Evolutionary conservation across 2,888 invertebrate genomes (phyloP), one percentile per base, ranked within the genome.

Genomic region (Liopterus haemorrhoidalis): DNA sequence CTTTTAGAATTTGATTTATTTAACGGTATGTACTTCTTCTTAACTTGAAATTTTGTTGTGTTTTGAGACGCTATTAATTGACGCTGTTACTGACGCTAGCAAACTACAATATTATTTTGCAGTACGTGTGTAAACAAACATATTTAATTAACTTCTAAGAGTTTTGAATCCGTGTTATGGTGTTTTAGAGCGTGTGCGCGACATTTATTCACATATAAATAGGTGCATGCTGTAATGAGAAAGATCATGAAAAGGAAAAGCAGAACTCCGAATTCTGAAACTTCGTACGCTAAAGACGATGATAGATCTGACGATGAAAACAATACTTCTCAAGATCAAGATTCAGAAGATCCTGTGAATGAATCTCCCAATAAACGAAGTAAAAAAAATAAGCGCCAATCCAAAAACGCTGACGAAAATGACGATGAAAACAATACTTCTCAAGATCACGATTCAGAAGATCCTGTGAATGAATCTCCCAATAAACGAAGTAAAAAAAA

Each of bases 181-280:
- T n/a, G n/a, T n/a, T n/a, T n/a, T n/a, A n/a, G n/a, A n/a, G n/a
- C n/a, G n/a, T n/a, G n/a, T n/a, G n/a, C n/a, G n/a, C n/a, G n/a
- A n/a, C n/a, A n/a, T n/a, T n/a, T n/a, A n/a, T n/a, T n/a, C n/a
- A n/a, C n/a, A n/a, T n/a, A n/a, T n/a, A n/a, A n/a, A n/a, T n/a
- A n/a, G n/a, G n/a, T n/a, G n/a, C n/a, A n/a, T n/a, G n/a, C n/a
- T 30, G 41, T 38, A 47, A 68, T 68, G 67, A 61, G 67, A 54
- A 63, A 64, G 49, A 48, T 65, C 35, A 63, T 63, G 62, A 65
- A 64, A 46, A 61, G 58, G 24, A 68, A 66, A 44, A 58, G 57
- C 30, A 45, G 24, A 22, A 12, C 39, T 9, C 11, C 32, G 11
- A 39, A 25, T 14, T 27, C 37, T 46, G 62, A 62, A 46, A 60